These are phyloP conservation scores for Damaliscus lunatus DNA, from an alignment of 2,113 vertebrate species.

Conservation along the genomic window DNA sequence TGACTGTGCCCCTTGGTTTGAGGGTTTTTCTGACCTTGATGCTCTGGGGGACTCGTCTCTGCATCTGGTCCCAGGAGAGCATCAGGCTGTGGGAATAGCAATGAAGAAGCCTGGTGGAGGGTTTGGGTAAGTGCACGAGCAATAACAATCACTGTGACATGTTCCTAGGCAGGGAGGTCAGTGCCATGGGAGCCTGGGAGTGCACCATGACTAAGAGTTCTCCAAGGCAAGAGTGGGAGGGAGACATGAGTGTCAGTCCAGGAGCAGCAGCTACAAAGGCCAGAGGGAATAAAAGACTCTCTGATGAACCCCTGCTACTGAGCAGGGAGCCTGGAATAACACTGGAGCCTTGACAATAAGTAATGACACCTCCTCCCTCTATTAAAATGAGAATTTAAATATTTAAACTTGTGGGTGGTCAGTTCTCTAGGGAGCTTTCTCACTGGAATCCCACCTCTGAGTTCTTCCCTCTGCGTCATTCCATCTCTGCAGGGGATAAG, in stretches of 20 bases:
- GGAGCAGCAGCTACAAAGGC: not conserved
- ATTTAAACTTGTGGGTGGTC: not conserved
- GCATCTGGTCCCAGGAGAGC: not conserved
- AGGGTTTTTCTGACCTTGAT: not conserved
- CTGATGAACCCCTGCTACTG: not conserved
- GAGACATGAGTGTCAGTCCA: not conserved
- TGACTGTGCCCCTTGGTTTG: not conserved
- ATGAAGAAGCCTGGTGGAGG: not conserved
- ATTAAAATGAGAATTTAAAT: conserved; percentile 25
- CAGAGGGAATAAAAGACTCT: not conserved
- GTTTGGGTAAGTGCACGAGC: not conserved
- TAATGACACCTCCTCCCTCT: not conserved
- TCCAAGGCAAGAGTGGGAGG: not conserved
- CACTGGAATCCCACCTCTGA: not conserved
- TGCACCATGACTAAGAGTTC: not conserved
- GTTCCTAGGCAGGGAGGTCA: not conserved
- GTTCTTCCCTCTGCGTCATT: not conserved
- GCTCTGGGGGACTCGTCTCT: not conserved
- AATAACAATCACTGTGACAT: not conserved
- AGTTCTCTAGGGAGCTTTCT: not conserved
- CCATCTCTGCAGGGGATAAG: not conserved
- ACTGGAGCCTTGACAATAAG: not conserved
- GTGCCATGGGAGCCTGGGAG: not conserved
- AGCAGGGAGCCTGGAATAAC: not conserved
- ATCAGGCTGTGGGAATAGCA: not conserved